phyloP scores from a whole-genome alignment of 2,797 vertebrate genomes.

The Steatocranus sp. region DNA sequence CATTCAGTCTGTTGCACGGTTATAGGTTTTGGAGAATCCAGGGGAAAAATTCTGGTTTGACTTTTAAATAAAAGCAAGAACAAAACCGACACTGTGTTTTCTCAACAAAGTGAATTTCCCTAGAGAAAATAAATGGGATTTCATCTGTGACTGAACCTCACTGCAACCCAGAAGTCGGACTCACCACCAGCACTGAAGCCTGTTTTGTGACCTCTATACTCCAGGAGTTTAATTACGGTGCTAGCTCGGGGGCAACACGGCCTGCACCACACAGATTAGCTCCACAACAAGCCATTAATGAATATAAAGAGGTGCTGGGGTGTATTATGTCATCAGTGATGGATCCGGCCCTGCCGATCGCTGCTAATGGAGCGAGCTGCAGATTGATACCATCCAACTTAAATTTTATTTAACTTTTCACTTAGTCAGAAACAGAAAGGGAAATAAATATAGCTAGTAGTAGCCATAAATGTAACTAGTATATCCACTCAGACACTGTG shows the following conservation, averaged over 20 bases:
- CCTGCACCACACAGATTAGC: conserved; percentile 56
- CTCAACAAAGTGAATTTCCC: not conserved
- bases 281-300: conserved; percentile 46
- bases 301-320: conserved; percentile 28
- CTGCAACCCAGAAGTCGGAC: not conserved
- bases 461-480: not conserved
- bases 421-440: not conserved
- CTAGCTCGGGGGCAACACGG: conserved; percentile 24
- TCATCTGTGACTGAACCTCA: not conserved
- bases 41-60: not conserved
- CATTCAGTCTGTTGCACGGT: not conserved
- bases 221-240: conserved; percentile 45
- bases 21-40: not conserved
- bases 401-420: not conserved
- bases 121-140: conserved; percentile 11
- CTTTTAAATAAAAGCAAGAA: not conserved
- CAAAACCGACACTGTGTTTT: not conserved
- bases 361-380: conserved; percentile 14
- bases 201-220: conserved; percentile 20
- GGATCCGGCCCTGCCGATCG: conserved; percentile 25
- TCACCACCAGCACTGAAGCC: not conserved
- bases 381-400: not conserved
- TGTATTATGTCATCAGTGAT: conserved; percentile 31
- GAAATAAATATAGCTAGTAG: not conserved
- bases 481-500: not conserved